These are phyloP conservation scores for Watsonalla cultraria DNA, from an alignment of 2,888 invertebrate genomes.

Conservation along the genomic window DNA sequence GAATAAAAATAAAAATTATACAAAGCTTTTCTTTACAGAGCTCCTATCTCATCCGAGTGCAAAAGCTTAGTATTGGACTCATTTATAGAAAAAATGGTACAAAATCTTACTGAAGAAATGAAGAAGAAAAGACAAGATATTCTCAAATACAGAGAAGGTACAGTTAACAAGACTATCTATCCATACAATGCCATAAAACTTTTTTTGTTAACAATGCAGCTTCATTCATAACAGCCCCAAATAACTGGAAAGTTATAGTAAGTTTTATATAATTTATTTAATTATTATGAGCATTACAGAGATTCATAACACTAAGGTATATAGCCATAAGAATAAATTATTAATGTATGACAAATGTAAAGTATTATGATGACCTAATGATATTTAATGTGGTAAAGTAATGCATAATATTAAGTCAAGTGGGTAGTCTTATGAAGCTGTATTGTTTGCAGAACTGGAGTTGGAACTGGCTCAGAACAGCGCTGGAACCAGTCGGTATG, in stretches of 20 bases:
- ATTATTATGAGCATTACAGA: neutral
- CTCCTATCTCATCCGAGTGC: slow-evolving; percentile 67
- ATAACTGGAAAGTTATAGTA: neutral
- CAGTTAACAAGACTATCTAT: neutral
- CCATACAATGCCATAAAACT: neutral
- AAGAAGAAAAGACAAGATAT: slow-evolving; percentile 76
- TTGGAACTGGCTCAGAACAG: slow-evolving; percentile 35
- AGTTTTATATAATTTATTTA: neutral
- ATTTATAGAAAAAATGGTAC: slow-evolving; percentile 84
- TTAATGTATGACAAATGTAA: no score
- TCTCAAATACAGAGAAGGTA: slow-evolving; percentile 70
- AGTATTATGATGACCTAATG: no score
- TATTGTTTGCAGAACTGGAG: slow-evolving; percentile 69
- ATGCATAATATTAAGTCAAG: neutral
- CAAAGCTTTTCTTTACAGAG: slow-evolving; percentile 31
- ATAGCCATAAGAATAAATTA: no score
- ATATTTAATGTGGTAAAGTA: neutral
- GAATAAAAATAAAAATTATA: no score
- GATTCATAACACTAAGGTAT: neutral
- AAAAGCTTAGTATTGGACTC: slow-evolving; percentile 83
- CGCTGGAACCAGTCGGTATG: slow-evolving; percentile 50
- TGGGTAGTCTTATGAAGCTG: slow-evolving; percentile 60
- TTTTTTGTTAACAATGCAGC: slow-evolving; percentile 54
- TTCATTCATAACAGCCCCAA: slow-evolving; percentile 49
- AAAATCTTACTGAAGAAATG: slow-evolving; percentile 79